Evolutionary conservation across 2,888 invertebrate genomes (phyloP).

Genomic region (Apodemia zela): DNA sequence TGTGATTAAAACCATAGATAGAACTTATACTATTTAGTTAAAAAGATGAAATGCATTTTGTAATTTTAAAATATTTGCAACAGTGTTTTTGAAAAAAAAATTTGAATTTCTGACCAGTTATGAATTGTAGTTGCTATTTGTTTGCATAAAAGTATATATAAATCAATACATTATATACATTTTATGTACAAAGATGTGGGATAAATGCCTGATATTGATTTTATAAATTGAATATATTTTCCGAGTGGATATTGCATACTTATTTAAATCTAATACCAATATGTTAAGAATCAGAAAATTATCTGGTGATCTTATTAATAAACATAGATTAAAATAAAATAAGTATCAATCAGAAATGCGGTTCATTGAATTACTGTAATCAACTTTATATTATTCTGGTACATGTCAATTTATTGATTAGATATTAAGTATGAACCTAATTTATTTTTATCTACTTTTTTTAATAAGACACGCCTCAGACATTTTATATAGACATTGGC

Average conservation of each 20-base stretch:
- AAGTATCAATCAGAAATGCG: too few species aligned
- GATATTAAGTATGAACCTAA: too few species aligned
- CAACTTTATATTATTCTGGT: too few species aligned
- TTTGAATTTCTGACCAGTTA: not conserved
- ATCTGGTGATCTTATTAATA: too few species aligned
- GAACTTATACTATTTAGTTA: not conserved
- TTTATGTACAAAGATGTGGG: constrained; percentile 75
- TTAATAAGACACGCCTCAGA: too few species aligned
- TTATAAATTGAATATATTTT: constrained; percentile 79
- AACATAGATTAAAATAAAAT: too few species aligned
- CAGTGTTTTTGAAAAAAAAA: not conserved
- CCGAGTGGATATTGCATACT: constrained; percentile 66
- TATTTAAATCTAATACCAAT: constrained; percentile 23
- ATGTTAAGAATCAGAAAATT: too few species aligned
- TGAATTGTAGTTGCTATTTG: not conserved
- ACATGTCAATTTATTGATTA: too few species aligned
- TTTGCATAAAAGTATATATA: constrained; percentile 10
- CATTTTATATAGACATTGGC: too few species aligned
- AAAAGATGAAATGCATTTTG: constrained; percentile 3
- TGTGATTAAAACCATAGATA: constrained; percentile 11
- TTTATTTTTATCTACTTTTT: too few species aligned
- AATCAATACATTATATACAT: constrained; percentile 24
- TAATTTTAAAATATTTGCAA: not conserved
- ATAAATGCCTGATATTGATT: constrained; percentile 77
- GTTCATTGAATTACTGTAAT: too few species aligned